Evolutionary conservation across 2,113 vertebrate genomes (phyloP).

Genomic region (Baryphthengus martii): DNA sequence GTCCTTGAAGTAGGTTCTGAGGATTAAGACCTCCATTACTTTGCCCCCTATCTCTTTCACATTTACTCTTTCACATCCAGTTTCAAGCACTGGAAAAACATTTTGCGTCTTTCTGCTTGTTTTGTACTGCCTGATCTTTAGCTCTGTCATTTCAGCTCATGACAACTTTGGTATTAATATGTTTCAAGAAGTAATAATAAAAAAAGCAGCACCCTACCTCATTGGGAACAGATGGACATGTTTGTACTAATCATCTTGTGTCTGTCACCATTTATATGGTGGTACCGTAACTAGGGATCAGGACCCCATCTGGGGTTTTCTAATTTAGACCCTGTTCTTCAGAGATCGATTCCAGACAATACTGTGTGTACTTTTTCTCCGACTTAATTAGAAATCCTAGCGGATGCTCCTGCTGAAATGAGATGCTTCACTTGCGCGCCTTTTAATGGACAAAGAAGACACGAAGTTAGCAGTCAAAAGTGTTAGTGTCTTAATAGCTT

Average conservation of each 20-base stretch:
- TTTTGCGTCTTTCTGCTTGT: background rate
- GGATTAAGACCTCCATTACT: background rate
- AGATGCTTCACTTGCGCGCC: background rate
- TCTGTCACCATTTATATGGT: constrained; percentile 11
- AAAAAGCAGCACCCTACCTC: background rate
- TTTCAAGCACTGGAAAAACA: background rate
- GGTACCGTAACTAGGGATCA: background rate
- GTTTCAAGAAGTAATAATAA: background rate
- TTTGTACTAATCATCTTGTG: constrained; percentile 35
- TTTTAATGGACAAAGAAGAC: background rate
- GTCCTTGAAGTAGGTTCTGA: background rate
- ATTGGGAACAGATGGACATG: constrained; percentile 38
- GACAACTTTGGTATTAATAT: background rate
- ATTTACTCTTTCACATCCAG: background rate
- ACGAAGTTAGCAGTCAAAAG: background rate
- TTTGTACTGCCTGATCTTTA: background rate
- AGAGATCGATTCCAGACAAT: background rate
- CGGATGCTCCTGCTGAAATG: background rate
- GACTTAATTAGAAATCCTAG: background rate
- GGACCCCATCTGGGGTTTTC: constrained; percentile 47
- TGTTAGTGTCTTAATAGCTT: background rate
- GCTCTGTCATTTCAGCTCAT: background rate
- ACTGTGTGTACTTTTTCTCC: background rate
- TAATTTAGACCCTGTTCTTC: constrained; percentile 11
- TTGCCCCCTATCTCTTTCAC: background rate